Base-by-base conservation (phyloP, 2,113 vertebrate genomes). In the Carettochelys insculpta region DNA sequence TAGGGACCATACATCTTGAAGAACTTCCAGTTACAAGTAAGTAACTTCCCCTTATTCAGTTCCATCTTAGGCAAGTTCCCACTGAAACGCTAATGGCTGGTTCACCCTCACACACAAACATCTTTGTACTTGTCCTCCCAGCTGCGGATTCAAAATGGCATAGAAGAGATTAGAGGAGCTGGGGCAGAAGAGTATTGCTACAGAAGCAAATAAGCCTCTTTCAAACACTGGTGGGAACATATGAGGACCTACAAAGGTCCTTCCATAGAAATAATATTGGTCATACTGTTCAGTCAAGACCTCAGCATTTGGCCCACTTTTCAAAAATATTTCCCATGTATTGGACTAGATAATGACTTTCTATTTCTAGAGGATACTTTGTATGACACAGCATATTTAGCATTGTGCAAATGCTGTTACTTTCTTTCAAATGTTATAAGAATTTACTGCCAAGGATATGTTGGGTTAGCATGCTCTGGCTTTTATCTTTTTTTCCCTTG, bases 241-340 rank as follows among this genome's bases (percentile, higher is more conserved):
- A 1, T 8, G 24, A 45, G 38, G 25, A 71, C 19, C 7, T 38
- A 17, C 16, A 53, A 0, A 3, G 48, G 68, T 50, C 51, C 1
- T 4, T 31, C 61, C 1, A 0, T 17, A 8, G 38, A 77, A 17
- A 47, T 47, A 77, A 77, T 77, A 48, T 16, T 77, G 41, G 6
- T 12, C 41, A 27, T 24, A 75, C 24, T 27, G 14, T 45, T 43
- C 24, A 4, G 41, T 75, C 45, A 45, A 75, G 71, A 75, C 41
- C 71, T 75, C 41, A 75, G 12, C 11, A 45, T 43, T 6, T 75
- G 71, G 22, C 71, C 25, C 71, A 41, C 12, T 27, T 43, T 75
- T 92, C 92, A 90, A 96, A 89, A 90, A 94, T 93, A 93, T 95
- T 86, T 78, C 86, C 93, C 90, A 92, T 84, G 27, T 83, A 95